These are phyloP conservation scores for Ceraclea dissimilis DNA, from an alignment of 2,888 invertebrate species.

Conservation along the genomic window DNA sequence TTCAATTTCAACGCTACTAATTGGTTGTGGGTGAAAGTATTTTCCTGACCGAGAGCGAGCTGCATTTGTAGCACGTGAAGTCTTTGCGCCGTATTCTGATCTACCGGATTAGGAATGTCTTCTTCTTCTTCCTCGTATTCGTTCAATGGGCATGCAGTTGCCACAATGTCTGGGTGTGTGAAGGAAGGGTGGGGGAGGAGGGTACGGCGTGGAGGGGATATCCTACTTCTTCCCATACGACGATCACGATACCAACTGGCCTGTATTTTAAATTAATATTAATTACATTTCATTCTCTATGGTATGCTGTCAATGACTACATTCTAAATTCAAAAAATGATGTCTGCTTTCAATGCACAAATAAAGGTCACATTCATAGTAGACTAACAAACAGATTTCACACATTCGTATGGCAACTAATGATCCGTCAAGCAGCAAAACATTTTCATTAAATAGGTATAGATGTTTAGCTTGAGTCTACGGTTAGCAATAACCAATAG, in stretches of 20 bases:
- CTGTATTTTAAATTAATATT: constrained; percentile 32
- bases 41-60: constrained; percentile 38
- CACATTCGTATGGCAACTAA: no score
- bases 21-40: constrained; percentile 37
- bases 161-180: constrained; percentile 33
- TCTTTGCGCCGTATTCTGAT: constrained; percentile 35
- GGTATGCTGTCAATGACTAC: no score
- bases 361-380: no score
- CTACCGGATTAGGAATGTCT: constrained; percentile 21
- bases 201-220: constrained; percentile 31
- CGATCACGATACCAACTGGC: constrained; percentile 45
- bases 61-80: constrained; percentile 42
- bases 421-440: no score
- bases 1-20: constrained; percentile 39
- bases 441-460: no score
- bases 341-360: no score
- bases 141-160: constrained; percentile 21
- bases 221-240: constrained; percentile 40
- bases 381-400: no score
- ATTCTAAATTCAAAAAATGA: no score
- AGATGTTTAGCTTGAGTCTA: no score
- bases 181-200: constrained; percentile 30
- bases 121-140: constrained; percentile 27
- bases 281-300: no score
- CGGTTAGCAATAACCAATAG: no score